phyloP scores from a whole-genome alignment of 1,140 invertebrate genomes.

The Penaeus chinensis region DNA sequence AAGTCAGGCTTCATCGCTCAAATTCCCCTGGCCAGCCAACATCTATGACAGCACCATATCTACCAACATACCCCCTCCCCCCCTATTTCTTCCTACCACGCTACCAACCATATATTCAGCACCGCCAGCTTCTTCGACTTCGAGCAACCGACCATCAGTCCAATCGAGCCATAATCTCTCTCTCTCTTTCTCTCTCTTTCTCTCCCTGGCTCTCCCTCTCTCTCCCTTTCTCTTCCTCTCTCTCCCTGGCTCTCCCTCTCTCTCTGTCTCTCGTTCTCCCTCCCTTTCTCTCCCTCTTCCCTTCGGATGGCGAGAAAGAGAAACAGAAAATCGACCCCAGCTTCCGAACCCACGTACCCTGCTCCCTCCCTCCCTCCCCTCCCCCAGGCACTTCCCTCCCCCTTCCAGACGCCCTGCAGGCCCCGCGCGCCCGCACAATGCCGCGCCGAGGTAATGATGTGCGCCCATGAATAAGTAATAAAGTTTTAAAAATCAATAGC shows the following conservation, averaged over 20 bases:
- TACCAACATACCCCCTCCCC: no score
- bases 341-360: neutral
- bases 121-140: no score
- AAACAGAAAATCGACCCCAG: neutral
- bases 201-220: neutral
- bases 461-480: slow-evolving; percentile 40
- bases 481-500: slow-evolving; percentile 36
- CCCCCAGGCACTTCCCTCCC: neutral
- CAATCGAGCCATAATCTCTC: no score
- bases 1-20: no score
- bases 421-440: slow-evolving; percentile 2
- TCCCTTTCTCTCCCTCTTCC: neutral
- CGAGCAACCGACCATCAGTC: no score
- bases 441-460: slow-evolving; percentile 29
- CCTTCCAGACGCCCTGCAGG: slow-evolving; percentile 13
- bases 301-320: no score
- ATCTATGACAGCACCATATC: no score
- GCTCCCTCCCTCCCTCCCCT: neutral
- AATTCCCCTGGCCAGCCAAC: no score
- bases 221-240: slow-evolving; percentile 1
- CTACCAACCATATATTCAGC: no score
- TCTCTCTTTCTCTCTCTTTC: neutral
- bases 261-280: neutral
- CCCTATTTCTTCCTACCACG: no score
- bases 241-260: neutral